Percentiles rank a stretch among this genome's conserved stretches.
Conservation (phyloP, 1,140 invertebrate species). For the Brachionus rubens region DNA sequence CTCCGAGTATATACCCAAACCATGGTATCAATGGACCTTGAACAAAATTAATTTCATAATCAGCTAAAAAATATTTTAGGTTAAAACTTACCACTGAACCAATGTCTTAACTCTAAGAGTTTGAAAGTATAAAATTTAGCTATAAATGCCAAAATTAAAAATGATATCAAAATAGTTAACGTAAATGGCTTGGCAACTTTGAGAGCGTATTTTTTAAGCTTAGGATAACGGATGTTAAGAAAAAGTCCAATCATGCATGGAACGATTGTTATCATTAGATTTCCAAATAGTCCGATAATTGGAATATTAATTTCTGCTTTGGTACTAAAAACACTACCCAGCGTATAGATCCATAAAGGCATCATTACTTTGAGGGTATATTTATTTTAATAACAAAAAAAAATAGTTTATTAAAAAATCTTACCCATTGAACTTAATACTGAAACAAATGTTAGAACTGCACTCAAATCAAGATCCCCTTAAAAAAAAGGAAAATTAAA, state of each 20-base stretch:
- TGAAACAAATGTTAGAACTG: constrained; percentile 41
- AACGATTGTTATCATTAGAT: constrained; percentile 40
- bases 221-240: neutral
- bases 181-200: constrained; percentile 68
- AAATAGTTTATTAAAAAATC: neutral
- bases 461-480: constrained; percentile 39
- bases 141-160: constrained; percentile 84
- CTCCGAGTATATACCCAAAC: constrained; percentile 77
- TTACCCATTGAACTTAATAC: constrained; percentile 34
- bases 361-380: constrained; percentile 34
- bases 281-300: constrained; percentile 6
- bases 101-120: constrained; percentile 69
- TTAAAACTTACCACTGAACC: constrained; percentile 64
- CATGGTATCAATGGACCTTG: constrained; percentile 67
- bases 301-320: constrained; percentile 30
- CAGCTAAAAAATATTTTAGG: neutral
- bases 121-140: constrained; percentile 87
- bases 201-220: constrained; percentile 26
- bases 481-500: no score
- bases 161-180: constrained; percentile 74
- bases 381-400: neutral
- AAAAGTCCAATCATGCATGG: constrained; percentile 24
- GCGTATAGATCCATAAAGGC: constrained; percentile 31
- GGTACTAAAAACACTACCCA: constrained; percentile 36
- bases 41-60: constrained; percentile 53